These are phyloP conservation scores for Prosopocoilus inquinatus DNA, from an alignment of 2,888 invertebrate genomes.

Conservation along the genomic window DNA sequence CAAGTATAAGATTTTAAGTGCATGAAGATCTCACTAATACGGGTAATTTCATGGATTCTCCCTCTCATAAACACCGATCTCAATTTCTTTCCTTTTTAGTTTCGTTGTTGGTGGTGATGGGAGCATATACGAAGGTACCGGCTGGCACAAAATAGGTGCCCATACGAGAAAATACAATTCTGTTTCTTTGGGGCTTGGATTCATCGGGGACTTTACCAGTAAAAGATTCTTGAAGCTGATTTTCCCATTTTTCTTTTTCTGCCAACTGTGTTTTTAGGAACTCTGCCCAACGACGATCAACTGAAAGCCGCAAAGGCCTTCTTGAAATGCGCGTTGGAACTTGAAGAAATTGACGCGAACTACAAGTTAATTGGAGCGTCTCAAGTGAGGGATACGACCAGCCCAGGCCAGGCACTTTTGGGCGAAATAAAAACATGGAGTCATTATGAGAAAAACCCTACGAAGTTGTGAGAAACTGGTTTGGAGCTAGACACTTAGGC, in stretches of 20 bases:
- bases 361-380: conserved; percentile 58
- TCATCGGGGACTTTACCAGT: conserved; percentile 58
- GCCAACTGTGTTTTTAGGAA: conserved; percentile 38
- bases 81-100: conserved; percentile 40
- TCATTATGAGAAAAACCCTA: background rate
- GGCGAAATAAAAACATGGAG: conserved; percentile 54
- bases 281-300: conserved; percentile 50
- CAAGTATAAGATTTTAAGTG: no score
- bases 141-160: conserved; percentile 59
- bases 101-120: conserved; percentile 62
- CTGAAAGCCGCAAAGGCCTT: conserved; percentile 52
- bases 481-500: no score
- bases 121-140: conserved; percentile 59
- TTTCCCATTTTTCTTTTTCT: background rate
- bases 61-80: no score
- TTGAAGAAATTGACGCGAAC: conserved; percentile 49
- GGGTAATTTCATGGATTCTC: no score
- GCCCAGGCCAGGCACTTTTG: conserved; percentile 57
- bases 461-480: no score
- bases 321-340: conserved; percentile 52
- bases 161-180: conserved; percentile 58
- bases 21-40: no score
- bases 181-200: conserved; percentile 57
- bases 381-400: conserved; percentile 54
- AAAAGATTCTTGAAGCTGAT: background rate